These are phyloP conservation scores for Nephrotoma guestfalica DNA, from an alignment of 2,888 invertebrate species.

Conservation along the genomic window DNA sequence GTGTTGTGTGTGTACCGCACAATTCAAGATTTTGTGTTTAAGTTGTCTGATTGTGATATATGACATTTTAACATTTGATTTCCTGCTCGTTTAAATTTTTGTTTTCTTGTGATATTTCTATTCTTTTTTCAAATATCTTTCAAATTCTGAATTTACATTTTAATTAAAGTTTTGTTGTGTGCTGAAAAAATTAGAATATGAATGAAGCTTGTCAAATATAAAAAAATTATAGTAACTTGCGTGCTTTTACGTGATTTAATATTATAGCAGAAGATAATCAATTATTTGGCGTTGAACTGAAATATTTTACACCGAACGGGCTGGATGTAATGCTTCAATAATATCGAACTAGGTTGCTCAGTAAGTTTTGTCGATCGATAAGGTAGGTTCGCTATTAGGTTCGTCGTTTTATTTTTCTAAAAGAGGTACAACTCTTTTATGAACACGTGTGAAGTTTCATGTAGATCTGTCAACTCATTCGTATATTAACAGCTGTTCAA, in stretches of 20 bases:
- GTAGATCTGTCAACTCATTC: too few relatives aligned
- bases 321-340: too few relatives aligned
- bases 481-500: too few relatives aligned
- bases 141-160: background rate
- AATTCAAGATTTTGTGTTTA: background rate
- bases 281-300: background rate
- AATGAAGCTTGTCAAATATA: background rate
- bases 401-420: too few relatives aligned
- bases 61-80: background rate
- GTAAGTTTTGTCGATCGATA: too few relatives aligned
- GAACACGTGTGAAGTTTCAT: too few relatives aligned
- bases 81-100: background rate
- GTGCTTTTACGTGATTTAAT: background rate
- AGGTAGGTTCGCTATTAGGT: too few relatives aligned
- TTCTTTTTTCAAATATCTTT: background rate
- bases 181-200: background rate
- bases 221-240: background rate
- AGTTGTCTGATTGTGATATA: background rate
- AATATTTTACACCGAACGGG: background rate
- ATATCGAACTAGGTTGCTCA: too few relatives aligned
- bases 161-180: background rate
- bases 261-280: background rate
- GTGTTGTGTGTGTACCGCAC: background rate
- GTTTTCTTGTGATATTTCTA: background rate
- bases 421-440: too few relatives aligned